Evolutionary conservation across 2,797 vertebrate genomes (phyloP).

Genomic region (Megaceryle alcyon): DNA sequence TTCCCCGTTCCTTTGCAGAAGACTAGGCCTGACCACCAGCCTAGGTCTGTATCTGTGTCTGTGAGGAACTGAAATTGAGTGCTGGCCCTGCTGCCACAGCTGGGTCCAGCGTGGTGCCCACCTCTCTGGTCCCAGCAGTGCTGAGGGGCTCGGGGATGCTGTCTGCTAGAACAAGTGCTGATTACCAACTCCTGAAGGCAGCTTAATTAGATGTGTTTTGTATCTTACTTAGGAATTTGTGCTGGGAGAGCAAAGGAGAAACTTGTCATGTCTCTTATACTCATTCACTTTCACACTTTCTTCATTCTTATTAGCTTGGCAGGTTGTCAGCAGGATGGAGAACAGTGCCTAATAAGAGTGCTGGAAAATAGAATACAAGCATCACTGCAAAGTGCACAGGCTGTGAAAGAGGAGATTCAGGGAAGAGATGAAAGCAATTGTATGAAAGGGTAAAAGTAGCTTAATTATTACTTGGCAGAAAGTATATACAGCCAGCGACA

Average conservation of each 20-base stretch:
- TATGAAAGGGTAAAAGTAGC: background rate
- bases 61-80: rapidly evolving
- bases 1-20: background rate
- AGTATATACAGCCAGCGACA: background rate
- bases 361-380: background rate
- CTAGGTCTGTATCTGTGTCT: rapidly evolving
- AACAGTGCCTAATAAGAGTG: background rate
- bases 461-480: background rate
- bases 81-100: rapidly evolving
- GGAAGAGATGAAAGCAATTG: background rate
- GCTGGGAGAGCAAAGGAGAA: background rate
- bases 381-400: background rate
- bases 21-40: background rate
- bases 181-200: background rate
- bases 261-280: background rate
- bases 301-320: constrained; percentile 31
- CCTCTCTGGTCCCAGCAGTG: background rate
- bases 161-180: background rate
- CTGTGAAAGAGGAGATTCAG: background rate
- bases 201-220: background rate
- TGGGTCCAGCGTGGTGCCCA: background rate
- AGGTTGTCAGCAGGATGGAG: background rate
- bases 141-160: background rate
- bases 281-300: constrained; percentile 16
- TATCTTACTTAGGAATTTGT: background rate